Base-by-base conservation (phyloP, 2,888 invertebrate genomes). In the Ashinkailepas kermadecensis region DNA sequence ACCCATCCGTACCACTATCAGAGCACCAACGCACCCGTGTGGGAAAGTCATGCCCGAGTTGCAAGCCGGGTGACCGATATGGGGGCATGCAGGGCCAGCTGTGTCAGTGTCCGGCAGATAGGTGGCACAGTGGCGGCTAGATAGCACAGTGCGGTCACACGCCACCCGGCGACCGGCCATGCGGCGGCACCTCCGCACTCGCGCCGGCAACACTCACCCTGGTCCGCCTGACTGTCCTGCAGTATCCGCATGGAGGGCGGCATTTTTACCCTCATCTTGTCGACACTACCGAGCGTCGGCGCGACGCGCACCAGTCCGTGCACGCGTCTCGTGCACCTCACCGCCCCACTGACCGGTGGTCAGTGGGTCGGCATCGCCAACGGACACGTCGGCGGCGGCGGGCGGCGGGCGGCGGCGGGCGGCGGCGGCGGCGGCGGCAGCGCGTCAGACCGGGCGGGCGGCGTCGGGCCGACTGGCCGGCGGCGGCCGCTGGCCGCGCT, bases 171-270 rank as follows among this genome's bases (percentile, higher is more conserved):
- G 18, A 39, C 39, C 39, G 39, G 39, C 39, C 64, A 64, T 21
- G 18, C 64, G n/a, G 21, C 2, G 7, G n/a, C n/a, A 21, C 1
- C n/a, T 64, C n/a, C n/a, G n/a, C 64, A n/a, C 21, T 4, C 8
- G 9, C 64, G 18, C 64, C 64, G 64, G n/a, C 64, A 8, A 13
- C 10, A 74, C 74, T 74, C 56, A 74, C 74, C 74, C 56, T 74
- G 74, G 56, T 74, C 74, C 74, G 74, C 54, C 74, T 74, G 74
- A 23, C 21, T 74, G 1, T 74, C 74, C 74, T 74, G 74, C 74
- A 74, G 54, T 13, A 74, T 74, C 74, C 74, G 74, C 74, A 74
- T 74, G 56, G 74, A 54, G 13, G 74, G 74, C 12, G 74, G 54
- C 74, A 74, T 74, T 21, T 74, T 74, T 56, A 54, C 54, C 74